Conservation (phyloP, 1,140 invertebrate species). For the Dolichoris vasculosae region DNA sequence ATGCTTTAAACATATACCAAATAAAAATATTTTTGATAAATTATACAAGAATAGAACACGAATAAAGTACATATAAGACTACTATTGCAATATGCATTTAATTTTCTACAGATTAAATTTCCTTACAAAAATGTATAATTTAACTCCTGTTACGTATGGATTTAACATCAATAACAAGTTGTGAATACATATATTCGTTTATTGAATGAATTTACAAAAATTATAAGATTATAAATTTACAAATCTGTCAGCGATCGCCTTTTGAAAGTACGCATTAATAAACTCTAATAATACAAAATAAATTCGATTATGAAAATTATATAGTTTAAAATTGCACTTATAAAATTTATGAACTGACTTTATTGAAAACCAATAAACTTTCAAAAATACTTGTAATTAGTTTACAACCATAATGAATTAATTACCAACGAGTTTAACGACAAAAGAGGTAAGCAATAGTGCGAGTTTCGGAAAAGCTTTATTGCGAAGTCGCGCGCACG, state of each 20-base stretch:
- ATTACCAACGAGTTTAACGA: neutral
- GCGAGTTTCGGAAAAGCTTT: conserved; percentile 39
- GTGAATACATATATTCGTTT: too few species aligned
- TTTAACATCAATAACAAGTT: too few species aligned
- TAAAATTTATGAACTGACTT: conserved; percentile 20
- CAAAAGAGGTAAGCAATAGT: neutral
- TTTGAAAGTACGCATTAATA: neutral
- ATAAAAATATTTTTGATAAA: too few species aligned
- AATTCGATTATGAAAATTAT: conserved; percentile 11
- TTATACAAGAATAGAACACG: too few species aligned
- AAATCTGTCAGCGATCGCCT: neutral
- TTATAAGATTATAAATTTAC: neutral
- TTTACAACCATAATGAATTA: conserved; percentile 12
- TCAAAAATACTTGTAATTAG: neutral
- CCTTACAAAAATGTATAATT: too few species aligned
- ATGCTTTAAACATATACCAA: too few species aligned
- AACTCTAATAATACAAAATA: neutral
- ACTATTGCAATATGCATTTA: too few species aligned
- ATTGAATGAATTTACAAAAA: neutral
- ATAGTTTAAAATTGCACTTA: conserved; percentile 7
- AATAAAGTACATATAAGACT: too few species aligned
- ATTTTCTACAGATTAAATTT: too few species aligned
- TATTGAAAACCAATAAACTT: conserved; percentile 6
- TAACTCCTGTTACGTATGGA: too few species aligned
- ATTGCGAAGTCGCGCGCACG: conserved; percentile 33